Percentiles rank a stretch among this genome's conserved stretches.
Conservation (phyloP, 2,113 vertebrate species). For the Cygnus atratus region DNA sequence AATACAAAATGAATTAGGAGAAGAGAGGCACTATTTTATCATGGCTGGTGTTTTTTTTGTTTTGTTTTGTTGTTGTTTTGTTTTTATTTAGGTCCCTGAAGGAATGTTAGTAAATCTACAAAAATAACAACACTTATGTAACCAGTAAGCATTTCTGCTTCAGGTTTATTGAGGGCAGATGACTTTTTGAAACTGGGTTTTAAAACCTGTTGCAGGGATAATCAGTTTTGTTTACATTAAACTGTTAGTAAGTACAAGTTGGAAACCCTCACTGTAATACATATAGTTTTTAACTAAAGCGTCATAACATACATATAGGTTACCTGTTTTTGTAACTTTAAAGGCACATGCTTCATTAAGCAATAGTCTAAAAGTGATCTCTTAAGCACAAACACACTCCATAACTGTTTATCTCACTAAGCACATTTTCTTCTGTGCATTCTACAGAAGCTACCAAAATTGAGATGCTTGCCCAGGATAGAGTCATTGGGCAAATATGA, state of each 20-base stretch:
- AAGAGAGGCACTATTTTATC: background rate
- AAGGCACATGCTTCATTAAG: background rate
- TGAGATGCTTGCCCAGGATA: background rate
- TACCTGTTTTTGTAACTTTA: background rate
- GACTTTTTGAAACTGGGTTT: background rate
- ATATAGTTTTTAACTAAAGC: background rate
- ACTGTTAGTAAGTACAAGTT: background rate
- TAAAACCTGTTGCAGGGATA: background rate
- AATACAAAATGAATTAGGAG: background rate
- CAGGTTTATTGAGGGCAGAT: background rate
- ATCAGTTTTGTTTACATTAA: background rate
- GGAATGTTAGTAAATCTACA: background rate
- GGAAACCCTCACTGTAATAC: background rate
- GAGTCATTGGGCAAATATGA: background rate
- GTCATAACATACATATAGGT: background rate
- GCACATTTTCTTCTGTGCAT: background rate
- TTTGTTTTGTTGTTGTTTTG: no score
- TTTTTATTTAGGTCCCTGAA: background rate
- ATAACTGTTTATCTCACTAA: background rate
- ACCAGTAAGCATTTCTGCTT: background rate
- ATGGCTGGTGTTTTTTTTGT: background rate
- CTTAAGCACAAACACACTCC: background rate
- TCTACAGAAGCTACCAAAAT: background rate
- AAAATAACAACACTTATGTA: background rate
- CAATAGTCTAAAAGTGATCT: background rate